Percentiles rank a stretch among this genome's conserved stretches.
phyloP scores from a whole-genome alignment of 2,888 invertebrate species.

The Cremastinae sp. region DNA sequence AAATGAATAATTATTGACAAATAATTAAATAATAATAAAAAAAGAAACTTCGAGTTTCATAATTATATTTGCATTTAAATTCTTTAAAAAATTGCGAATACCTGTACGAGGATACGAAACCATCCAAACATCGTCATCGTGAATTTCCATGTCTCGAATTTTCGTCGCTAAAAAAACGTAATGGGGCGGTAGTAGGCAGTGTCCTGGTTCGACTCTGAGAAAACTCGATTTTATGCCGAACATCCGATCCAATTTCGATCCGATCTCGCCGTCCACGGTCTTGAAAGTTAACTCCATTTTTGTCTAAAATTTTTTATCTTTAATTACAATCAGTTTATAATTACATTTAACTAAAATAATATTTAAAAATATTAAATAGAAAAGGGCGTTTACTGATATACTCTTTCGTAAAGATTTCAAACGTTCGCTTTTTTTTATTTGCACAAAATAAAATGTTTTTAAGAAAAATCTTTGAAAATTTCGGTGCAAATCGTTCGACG shows the following conservation, averaged over 20 bases:
- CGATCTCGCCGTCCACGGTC: slow-evolving; percentile 84
- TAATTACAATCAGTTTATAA: neutral
- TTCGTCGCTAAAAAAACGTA: slow-evolving; percentile 86
- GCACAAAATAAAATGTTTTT: neutral
- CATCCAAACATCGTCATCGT: slow-evolving; percentile 91
- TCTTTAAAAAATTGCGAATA: slow-evolving; percentile 74
- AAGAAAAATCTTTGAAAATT: neutral
- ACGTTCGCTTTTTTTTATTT: slow-evolving; percentile 12
- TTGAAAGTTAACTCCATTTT: slow-evolving; percentile 79
- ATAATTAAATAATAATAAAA: too few relatives aligned
- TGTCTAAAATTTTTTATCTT: neutral
- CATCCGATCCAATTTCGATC: slow-evolving; percentile 84
- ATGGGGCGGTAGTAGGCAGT: slow-evolving; percentile 86
- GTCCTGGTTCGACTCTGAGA: slow-evolving; percentile 87
- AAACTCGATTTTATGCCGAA: slow-evolving; percentile 87
- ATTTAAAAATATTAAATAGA: neutral
- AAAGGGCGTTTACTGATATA: too few relatives aligned
- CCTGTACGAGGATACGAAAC: slow-evolving; percentile 95
- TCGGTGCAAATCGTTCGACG: slow-evolving; percentile 14
- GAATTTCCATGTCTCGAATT: slow-evolving; percentile 87
- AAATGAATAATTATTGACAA: neutral
- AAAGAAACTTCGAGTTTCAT: neutral
- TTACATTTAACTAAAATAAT: neutral
- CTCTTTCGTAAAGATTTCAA: too few relatives aligned
- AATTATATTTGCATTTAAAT: too few relatives aligned